phyloP scores from a whole-genome alignment of 2,113 vertebrate species.

The Spheniscus mendiculus region DNA sequence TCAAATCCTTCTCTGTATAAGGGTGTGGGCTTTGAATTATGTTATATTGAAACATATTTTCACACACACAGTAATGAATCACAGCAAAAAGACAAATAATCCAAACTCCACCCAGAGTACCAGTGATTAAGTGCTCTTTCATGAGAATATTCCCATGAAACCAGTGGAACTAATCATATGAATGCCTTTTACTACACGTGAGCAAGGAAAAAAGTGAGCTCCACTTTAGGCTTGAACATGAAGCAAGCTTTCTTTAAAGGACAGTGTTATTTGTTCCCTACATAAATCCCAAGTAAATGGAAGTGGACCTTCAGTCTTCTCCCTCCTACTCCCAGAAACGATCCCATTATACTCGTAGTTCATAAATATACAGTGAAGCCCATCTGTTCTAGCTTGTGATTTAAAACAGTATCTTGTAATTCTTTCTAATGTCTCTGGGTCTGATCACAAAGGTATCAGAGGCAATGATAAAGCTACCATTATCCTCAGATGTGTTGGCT shows the following conservation, averaged over 20 bases:
- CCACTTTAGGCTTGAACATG: neutral
- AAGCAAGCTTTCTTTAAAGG: neutral
- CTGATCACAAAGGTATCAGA: neutral
- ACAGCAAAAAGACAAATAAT: neutral
- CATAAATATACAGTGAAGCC: constrained; percentile 51
- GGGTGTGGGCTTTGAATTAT: neutral
- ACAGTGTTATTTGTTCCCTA: neutral
- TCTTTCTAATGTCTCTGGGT: neutral
- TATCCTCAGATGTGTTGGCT: neutral
- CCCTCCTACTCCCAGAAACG: constrained; percentile 23
- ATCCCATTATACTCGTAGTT: constrained; percentile 35
- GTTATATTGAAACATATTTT: neutral
- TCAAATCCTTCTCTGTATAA: neutral
- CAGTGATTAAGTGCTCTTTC: neutral
- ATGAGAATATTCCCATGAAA: neutral
- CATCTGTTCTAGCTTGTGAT: constrained; percentile 31
- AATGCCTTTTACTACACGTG: neutral
- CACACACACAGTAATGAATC: neutral
- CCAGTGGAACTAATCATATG: neutral
- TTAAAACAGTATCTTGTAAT: neutral
- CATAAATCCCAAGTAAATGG: neutral
- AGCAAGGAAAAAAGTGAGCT: neutral
- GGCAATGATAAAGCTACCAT: neutral
- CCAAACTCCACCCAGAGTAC: neutral
- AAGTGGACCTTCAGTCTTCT: constrained; percentile 36